Evolutionary conservation across 2,113 vertebrate species (phyloP).

Genomic region (Hydrochoerus hydrochaeris): DNA sequence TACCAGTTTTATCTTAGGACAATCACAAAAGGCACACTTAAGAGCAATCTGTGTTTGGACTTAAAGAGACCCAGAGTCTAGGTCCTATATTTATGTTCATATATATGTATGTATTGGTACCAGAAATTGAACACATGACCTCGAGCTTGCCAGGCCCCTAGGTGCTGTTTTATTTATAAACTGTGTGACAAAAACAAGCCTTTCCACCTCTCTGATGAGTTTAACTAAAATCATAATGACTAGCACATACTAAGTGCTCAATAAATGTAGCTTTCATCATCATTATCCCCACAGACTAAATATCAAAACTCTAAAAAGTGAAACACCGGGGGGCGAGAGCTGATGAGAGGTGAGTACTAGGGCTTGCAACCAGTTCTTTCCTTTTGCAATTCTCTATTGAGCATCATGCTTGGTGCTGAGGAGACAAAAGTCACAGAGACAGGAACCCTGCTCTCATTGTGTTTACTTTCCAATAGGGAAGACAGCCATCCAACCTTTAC

Average conservation of each 20-base stretch:
- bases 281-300: neutral
- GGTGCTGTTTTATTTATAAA: slow-evolving; percentile 15
- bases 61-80: slow-evolving; percentile 12
- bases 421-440: neutral
- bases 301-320: neutral
- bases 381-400: neutral
- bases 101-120: no score
- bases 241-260: neutral
- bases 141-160: no score
- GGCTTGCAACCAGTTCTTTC: neutral
- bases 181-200: neutral
- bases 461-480: neutral
- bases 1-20: neutral
- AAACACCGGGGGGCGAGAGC: slow-evolving; percentile 59
- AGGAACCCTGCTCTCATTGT: neutral
- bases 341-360: neutral
- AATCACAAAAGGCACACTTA: neutral
- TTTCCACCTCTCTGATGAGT: neutral
- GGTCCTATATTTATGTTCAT: neutral
- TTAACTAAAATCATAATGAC: neutral
- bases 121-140: no score
- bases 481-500: neutral
- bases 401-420: neutral
- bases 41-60: neutral
- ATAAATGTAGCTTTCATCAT: neutral